These are phyloP conservation scores for Propithecus deckenii DNA, from an alignment of 2,797 vertebrate species.

Conservation along the genomic window DNA sequence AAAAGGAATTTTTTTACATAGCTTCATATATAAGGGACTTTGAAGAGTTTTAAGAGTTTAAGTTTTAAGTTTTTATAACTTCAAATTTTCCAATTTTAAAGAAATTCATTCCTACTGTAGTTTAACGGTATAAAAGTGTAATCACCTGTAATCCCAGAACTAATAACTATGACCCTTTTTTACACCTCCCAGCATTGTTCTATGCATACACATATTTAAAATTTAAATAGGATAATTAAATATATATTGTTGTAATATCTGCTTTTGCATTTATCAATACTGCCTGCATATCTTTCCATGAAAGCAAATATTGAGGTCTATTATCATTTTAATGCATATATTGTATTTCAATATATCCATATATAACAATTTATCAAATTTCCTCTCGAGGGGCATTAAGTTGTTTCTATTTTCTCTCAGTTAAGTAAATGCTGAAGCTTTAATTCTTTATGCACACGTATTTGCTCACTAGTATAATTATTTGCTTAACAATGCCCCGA, in stretches of 20 bases:
- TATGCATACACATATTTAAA: background rate
- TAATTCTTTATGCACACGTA: background rate
- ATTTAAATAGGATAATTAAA: background rate
- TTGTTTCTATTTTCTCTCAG: background rate
- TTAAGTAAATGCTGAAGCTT: background rate
- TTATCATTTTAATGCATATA: background rate
- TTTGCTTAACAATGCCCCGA: background rate
- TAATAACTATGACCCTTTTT: background rate
- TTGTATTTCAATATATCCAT: background rate
- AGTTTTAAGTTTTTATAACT: background rate
- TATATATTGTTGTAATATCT: background rate
- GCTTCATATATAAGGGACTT: background rate
- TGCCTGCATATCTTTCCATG: background rate
- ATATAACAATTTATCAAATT: background rate
- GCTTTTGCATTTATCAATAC: background rate
- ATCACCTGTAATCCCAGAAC: background rate
- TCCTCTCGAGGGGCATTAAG: background rate
- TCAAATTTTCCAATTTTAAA: background rate
- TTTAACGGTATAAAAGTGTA: background rate
- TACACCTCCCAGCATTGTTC: background rate
- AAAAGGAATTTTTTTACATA: background rate
- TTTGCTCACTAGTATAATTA: background rate
- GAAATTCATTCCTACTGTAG: background rate
- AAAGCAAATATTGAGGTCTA: background rate
- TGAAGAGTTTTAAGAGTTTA: background rate